A percentile compares a stretch with the other conserved stretches of the same genome.
These are phyloP conservation scores for Cynodonichthys magdalenae DNA, from an alignment of 2,797 vertebrate species.

Conservation along the genomic window DNA sequence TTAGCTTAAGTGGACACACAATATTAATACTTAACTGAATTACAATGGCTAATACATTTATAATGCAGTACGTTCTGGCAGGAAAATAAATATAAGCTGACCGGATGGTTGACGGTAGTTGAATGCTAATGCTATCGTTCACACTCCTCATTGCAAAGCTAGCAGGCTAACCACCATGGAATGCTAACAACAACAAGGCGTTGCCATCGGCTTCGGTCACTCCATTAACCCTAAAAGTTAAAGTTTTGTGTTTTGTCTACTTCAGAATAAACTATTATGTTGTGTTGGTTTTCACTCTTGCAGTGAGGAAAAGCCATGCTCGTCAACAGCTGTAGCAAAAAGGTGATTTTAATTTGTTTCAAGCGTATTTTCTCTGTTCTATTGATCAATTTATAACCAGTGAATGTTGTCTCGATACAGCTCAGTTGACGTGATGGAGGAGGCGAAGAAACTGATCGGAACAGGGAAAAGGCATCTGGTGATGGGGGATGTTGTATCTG, in stretches of 20 bases:
- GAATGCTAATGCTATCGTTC: background rate
- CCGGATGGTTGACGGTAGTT: accelerated
- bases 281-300: slow-evolving; percentile 9
- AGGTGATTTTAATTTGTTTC: slow-evolving; percentile 51
- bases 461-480: slow-evolving; percentile 94
- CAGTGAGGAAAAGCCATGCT: slow-evolving; percentile 84
- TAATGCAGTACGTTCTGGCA: accelerated
- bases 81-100: accelerated
- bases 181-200: slow-evolving; percentile 46
- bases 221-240: background rate
- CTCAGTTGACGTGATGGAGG: slow-evolving; percentile 85
- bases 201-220: background rate
- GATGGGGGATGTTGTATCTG: slow-evolving; percentile 93
- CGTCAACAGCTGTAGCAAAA: slow-evolving; percentile 69
- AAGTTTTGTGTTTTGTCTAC: background rate
- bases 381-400: background rate
- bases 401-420: slow-evolving; percentile 24
- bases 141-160: background rate
- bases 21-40: no score
- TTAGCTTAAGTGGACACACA: slow-evolving; percentile 22
- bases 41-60: background rate
- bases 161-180: slow-evolving; percentile 26
- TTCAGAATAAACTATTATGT: background rate
- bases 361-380: background rate
- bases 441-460: slow-evolving; percentile 93